Evolutionary conservation across 1,140 invertebrate genomes (phyloP), one percentile per base, ranked within the genome.

Genomic region (Glomeris maerens): DNA sequence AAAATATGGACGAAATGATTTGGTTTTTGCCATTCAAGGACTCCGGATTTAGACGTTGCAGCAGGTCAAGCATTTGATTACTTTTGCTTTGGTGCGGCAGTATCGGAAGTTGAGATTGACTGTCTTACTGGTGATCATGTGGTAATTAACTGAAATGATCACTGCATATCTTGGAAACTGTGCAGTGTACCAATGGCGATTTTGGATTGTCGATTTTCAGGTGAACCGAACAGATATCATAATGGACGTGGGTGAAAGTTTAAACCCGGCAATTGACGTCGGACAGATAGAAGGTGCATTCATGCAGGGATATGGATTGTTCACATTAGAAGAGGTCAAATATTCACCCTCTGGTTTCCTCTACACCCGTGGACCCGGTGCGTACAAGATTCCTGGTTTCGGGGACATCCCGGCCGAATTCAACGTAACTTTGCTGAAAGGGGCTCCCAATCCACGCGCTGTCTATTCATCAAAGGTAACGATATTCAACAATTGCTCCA

Each of bases 251-350:
- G 84, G 84, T 20, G 78, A 86, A 51, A 93, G 87, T 70, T 67
- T 96, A 26, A 96, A 96, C 71, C 91, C 91, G 23, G 89, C 90
- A 0, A 91, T 96, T 57, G 92, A 97, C 59, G 86, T 96, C 61
- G 92, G 91, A 0, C 92, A 96, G 71, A 80, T 96, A 23, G 92
- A 96, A 72, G 92, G 92, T 27, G 92, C 74, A 0, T 95, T 93
- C 59, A 76, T 86, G 56, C 92, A 95, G 75, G 91, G 91, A 0
- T 88, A 91, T 61, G 91, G 92, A 2, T 63, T 95, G 36, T 94
- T 86, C 60, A 86, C 86, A 1, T 69, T 96, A 55, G 92, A 96
- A 68, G 86, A 94, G 64, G 69, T 90, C 7, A 78, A 87, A 45
- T 85, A 84, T 60, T 84, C 86, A 1, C 83, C 87, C 0, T 77